These are phyloP conservation scores for Ibidorhyncha struthersii DNA, from an alignment of 2,113 vertebrate species.

Conservation along the genomic window DNA sequence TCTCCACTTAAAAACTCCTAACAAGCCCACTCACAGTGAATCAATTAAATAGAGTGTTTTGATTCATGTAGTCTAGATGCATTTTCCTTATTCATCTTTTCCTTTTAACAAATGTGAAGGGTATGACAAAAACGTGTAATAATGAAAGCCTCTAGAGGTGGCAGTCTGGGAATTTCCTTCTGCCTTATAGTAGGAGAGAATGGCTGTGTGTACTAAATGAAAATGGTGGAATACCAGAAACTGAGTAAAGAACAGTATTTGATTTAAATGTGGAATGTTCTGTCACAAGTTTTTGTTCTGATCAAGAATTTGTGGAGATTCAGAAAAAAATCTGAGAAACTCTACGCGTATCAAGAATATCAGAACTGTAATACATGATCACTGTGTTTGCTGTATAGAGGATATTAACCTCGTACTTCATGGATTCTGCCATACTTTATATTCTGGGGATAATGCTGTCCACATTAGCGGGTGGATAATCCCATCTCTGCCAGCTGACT, in stretches of 20 bases:
- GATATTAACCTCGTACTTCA: neutral
- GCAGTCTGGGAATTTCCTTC: neutral
- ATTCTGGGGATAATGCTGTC: neutral
- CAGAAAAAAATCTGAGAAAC: neutral
- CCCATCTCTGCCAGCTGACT: neutral
- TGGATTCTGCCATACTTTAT: neutral
- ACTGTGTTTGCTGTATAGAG: neutral
- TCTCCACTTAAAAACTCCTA: neutral
- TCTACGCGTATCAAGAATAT: neutral
- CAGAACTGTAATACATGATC: neutral
- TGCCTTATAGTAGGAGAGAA: neutral
- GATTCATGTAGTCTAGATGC: neutral
- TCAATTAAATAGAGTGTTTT: neutral
- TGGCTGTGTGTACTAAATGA: neutral
- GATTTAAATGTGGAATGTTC: neutral
- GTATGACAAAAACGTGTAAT: neutral
- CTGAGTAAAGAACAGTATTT: neutral
- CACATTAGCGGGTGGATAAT: neutral
- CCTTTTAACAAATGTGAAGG: neutral
- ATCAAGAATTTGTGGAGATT: neutral
- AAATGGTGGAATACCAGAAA: neutral
- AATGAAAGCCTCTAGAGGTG: neutral
- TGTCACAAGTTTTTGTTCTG: neutral
- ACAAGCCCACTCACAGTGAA: neutral
- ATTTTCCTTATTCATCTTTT: neutral